Conservation (phyloP, 2,888 invertebrate species). For the Noctua janthe region DNA sequence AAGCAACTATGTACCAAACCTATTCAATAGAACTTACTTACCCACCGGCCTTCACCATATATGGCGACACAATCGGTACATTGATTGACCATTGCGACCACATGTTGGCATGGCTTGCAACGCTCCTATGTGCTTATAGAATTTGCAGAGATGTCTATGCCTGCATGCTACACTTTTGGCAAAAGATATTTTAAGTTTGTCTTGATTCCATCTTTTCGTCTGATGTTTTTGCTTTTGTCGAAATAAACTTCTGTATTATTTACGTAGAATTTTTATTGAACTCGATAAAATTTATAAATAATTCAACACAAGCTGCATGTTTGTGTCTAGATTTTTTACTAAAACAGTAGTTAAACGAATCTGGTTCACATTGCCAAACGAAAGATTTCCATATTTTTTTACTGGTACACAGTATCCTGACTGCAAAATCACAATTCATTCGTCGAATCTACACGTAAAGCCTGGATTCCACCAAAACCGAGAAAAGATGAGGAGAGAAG, state of each 20-base stretch:
- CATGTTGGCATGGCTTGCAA: slow-evolving; percentile 63
- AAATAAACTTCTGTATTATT: background rate
- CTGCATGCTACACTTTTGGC: slow-evolving; percentile 12
- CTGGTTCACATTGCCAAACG: background rate
- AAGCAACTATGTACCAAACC: slow-evolving; percentile 35
- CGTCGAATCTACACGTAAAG: background rate
- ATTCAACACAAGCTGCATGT: slow-evolving; percentile 24
- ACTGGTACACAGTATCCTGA: slow-evolving; percentile 12
- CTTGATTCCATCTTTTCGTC: background rate
- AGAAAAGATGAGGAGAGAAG: background rate
- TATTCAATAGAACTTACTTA: slow-evolving; percentile 36
- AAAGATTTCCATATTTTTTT: background rate
- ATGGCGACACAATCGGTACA: slow-evolving; percentile 71
- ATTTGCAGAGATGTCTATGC: background rate
- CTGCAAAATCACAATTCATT: slow-evolving; percentile 19
- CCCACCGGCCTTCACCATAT: slow-evolving; percentile 58
- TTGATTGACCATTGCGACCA: slow-evolving; percentile 73
- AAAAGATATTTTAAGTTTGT: background rate
- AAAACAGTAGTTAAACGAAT: background rate
- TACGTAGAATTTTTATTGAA: background rate
- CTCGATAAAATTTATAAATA: too few relatives aligned
- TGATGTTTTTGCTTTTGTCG: background rate
- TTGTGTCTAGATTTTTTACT: background rate
- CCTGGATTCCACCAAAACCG: background rate
- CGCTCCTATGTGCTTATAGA: slow-evolving; percentile 26